phyloP scores from a whole-genome alignment of 2,888 invertebrate species.

The Clanis bilineata region DNA sequence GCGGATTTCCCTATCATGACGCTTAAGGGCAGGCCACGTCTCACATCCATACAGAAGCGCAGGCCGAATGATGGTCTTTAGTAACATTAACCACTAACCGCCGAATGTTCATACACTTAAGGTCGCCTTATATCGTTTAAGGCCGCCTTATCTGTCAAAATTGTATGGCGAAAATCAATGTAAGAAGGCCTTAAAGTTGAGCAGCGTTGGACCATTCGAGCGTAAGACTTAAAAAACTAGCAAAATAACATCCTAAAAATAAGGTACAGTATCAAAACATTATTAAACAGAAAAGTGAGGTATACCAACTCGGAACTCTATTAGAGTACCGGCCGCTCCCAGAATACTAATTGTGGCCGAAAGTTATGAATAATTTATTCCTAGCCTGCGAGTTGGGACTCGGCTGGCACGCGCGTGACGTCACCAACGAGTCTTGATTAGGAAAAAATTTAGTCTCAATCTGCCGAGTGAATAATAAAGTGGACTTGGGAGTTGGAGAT shows the following conservation, averaged over 20 bases:
- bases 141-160: no score
- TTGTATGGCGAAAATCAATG: no score
- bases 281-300: constrained; percentile 12
- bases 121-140: no score
- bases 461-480: constrained; percentile 12
- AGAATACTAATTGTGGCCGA: constrained; percentile 46
- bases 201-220: no score
- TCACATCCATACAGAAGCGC: no score
- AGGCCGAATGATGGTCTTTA: no score
- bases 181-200: no score
- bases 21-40: no score
- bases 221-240: background rate
- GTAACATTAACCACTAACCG: no score
- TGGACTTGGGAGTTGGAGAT: background rate
- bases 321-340: constrained; percentile 26
- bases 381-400: constrained; percentile 26
- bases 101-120: no score
- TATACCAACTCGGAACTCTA: constrained; percentile 28
- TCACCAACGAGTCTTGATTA: constrained; percentile 19
- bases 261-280: constrained; percentile 4
- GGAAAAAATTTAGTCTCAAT: constrained; percentile 20
- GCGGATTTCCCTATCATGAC: no score
- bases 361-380: constrained; percentile 49
- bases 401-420: constrained; percentile 22
- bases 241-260: background rate